Evolutionary conservation across 1,140 invertebrate genomes (phyloP), one percentile per base, ranked within the genome.

Genomic region (Drosophila biarmipes): DNA sequence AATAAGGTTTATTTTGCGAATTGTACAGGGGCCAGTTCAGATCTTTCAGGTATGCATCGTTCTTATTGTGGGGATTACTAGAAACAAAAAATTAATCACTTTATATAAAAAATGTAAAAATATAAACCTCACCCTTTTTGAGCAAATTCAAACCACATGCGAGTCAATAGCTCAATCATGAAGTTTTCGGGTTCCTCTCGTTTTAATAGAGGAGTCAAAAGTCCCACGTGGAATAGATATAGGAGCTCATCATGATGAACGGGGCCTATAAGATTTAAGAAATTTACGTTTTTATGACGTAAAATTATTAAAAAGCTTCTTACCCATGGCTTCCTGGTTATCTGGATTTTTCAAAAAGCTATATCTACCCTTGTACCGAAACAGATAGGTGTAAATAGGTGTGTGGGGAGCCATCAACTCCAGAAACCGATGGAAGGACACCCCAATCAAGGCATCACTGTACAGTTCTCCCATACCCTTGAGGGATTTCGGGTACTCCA

Each of bases 181-280:
- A 84, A 78, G 11, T 92, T 89, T 74, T 94, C 93, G 0, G 93
- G 91, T 77, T 93, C 92, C 17, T 64, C 91, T 49, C 73, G 66
- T 35, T 91, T 92, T 5, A 94, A 92, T 10, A 85, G 61, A 0
- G 93, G 92, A 19, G 92, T 87, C 4, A 91, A 7, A 2, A 84
- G 62, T 0, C 91, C 90, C 4, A 92, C 92, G 56, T 92, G 92
- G 66, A 95, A 95, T n/a, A 95, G 57, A 73, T 95, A 95, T 31
- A 94, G 91, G 3, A 95, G 89, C 69, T 95, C 95, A 73, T 95
- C 95, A 59, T 94, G 93, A 75, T 95, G 94, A 4, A 92, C 92
- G 3, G 93, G 93, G 5, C 94, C 94, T 95, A 45, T 0, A 53
- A 38, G 12, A 14, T 19, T 15, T 6, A 38, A 35, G 0, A 40